Evolutionary conservation across 2,797 vertebrate species (phyloP).

Genomic region (Gymnothorax reevesii): DNA sequence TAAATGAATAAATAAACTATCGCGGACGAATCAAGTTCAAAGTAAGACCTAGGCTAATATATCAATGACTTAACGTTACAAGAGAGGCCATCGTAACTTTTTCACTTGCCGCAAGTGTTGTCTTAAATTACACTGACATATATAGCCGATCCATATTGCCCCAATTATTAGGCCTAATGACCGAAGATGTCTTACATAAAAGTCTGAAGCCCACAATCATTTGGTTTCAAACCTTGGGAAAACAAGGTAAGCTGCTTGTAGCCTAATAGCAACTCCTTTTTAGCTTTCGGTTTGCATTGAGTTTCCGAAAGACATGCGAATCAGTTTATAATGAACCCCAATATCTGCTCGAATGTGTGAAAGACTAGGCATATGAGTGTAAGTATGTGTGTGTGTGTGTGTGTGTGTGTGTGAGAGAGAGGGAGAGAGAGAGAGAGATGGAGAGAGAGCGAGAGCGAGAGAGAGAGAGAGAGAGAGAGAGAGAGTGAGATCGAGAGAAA

Average conservation of each 20-base stretch:
- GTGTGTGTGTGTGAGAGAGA: conserved; percentile 46
- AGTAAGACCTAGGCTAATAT: neutral
- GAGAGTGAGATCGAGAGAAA: neutral
- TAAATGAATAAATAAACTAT: neutral
- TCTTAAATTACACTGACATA: conserved; percentile 59
- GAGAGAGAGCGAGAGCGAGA: conserved; percentile 31
- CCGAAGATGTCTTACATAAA: conserved; percentile 60
- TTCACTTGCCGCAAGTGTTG: conserved; percentile 56
- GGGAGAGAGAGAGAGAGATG: conserved; percentile 57
- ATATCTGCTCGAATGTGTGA: conserved; percentile 67
- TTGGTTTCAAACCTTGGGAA: conserved; percentile 60
- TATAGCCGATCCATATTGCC: conserved; percentile 57
- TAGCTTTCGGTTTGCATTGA: conserved; percentile 81
- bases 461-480: neutral
- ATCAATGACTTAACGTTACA: conserved; percentile 17
- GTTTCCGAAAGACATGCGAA: conserved; percentile 89
- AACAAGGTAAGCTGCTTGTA: conserved; percentile 67
- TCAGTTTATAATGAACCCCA: conserved; percentile 84
- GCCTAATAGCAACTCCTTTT: conserved; percentile 74
- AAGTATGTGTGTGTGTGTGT: conserved; percentile 37
- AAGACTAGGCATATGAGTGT: conserved; percentile 36
- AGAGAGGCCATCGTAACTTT: conserved; percentile 57
- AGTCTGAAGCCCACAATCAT: conserved; percentile 30
- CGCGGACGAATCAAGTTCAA: too few species aligned
- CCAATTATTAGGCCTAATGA: conserved; percentile 73